Evolutionary conservation across 2,113 vertebrate genomes (phyloP).

Genomic region (Apaloderma vittatum): DNA sequence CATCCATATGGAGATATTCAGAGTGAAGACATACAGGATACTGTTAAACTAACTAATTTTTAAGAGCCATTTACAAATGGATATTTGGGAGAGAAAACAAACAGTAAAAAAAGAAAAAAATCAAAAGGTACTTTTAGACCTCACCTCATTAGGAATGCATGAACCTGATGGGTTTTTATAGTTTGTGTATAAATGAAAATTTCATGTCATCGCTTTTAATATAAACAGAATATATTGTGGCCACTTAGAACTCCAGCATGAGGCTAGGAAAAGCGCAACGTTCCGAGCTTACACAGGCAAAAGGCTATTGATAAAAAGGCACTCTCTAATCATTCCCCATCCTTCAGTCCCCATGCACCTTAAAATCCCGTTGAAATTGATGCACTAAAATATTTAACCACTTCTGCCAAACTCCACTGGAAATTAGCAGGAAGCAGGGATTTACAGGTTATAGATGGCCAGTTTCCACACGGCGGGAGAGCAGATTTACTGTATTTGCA

Average conservation of each 20-base stretch:
- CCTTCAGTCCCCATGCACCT: conserved; percentile 10
- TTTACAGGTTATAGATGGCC: conserved; percentile 50
- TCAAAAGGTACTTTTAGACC: conserved; percentile 58
- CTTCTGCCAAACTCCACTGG: conserved; percentile 42
- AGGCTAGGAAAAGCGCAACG: neutral
- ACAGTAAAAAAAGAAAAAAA: conserved; percentile 66
- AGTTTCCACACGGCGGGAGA: neutral
- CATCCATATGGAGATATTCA: neutral
- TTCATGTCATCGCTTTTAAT: conserved; percentile 77
- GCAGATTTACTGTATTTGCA: conserved; percentile 22
- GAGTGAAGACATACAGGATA: conserved; percentile 6
- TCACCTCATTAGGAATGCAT: conserved; percentile 79
- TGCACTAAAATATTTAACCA: conserved; percentile 59
- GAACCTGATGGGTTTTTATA: conserved; percentile 77
- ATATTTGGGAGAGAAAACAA: conserved; percentile 67
- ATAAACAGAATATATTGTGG: conserved; percentile 67
- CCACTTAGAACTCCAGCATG: conserved; percentile 1
- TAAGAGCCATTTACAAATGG: conserved; percentile 33
- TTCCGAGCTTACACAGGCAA: conserved; percentile 45
- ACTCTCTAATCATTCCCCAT: neutral
- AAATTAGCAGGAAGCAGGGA: conserved; percentile 34
- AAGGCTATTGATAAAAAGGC: conserved; percentile 32
- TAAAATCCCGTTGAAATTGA: conserved; percentile 50
- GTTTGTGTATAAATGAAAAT: conserved; percentile 81
- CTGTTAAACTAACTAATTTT: conserved; percentile 43